A percentile compares a stretch with the other conserved stretches of the same genome.
These are phyloP conservation scores for Zaprionus capensis DNA, from an alignment of 1,140 invertebrate species.

Conservation along the genomic window DNA sequence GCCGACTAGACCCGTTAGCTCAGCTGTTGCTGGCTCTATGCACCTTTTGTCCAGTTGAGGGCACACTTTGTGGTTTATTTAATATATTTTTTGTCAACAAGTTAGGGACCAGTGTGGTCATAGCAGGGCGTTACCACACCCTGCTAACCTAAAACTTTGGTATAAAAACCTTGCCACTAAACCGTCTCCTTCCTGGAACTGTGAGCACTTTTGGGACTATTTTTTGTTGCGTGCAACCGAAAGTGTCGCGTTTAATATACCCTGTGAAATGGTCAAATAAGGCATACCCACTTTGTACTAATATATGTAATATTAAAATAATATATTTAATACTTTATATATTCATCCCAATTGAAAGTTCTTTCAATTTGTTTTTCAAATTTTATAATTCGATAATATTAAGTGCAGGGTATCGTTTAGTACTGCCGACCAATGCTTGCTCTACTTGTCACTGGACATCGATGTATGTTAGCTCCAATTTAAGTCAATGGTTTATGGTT, in stretches of 20 bases:
- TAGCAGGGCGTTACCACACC: slow-evolving; percentile 38
- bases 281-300: not conserved
- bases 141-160: slow-evolving; percentile 26
- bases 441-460: not conserved
- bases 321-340: not conserved
- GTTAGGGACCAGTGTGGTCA: slow-evolving; percentile 37
- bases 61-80: slow-evolving; percentile 2
- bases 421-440: too few species aligned
- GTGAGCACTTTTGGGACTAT: slow-evolving; percentile 40
- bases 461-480: slow-evolving; percentile 32
- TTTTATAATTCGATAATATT: too few species aligned
- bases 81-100: slow-evolving; percentile 25
- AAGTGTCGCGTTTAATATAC: not conserved
- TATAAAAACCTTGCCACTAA: slow-evolving; percentile 3
- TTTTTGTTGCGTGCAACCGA: slow-evolving; percentile 9
- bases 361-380: too few species aligned
- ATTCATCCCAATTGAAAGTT: too few species aligned
- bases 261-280: not conserved
- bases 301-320: not conserved
- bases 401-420: too few species aligned
- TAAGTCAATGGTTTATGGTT: slow-evolving; percentile 39
- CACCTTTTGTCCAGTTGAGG: not conserved
- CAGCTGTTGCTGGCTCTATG: not conserved
- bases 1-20: not conserved
- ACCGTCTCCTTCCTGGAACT: slow-evolving; percentile 23